Percentiles rank a stretch among this genome's conserved stretches.
phyloP scores from a whole-genome alignment of 2,797 vertebrate species.

The Meda fulgida region DNA sequence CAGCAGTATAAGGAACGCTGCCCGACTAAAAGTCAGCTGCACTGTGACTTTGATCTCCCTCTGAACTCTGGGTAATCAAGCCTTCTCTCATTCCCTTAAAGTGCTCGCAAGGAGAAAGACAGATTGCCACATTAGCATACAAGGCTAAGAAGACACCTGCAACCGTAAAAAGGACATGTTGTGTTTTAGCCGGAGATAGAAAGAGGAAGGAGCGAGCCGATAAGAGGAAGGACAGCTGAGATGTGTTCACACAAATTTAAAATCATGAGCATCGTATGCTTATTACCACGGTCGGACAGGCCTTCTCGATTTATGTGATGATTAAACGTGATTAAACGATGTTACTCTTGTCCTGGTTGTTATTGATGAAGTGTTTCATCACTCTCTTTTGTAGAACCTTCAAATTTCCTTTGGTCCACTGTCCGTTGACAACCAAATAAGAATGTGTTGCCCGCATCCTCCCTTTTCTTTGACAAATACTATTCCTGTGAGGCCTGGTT shows the following conservation, averaged over 20 bases:
- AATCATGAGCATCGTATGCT: constrained; percentile 23
- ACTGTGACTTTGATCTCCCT: constrained; percentile 29
- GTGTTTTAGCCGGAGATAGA: constrained; percentile 23
- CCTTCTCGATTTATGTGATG: constrained; percentile 26
- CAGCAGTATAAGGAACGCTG: neutral
- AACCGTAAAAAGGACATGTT: constrained; percentile 31
- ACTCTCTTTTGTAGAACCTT: constrained; percentile 14
- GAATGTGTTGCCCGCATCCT: neutral
- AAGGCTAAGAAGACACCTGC: constrained; percentile 42
- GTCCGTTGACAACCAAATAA: neutral
- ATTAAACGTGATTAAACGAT: neutral
- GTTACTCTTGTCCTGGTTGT: neutral
- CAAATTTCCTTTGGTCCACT: constrained; percentile 12
- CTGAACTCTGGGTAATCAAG: constrained; percentile 32
- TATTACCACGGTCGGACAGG: neutral
- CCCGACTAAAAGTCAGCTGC: neutral
- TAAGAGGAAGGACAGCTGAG: constrained; percentile 31
- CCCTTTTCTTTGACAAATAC: constrained; percentile 5
- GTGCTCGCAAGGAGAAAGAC: constrained; percentile 25
- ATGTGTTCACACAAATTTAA: constrained; percentile 18
- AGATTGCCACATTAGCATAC: constrained; percentile 44
- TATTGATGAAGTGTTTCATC: constrained; percentile 20
- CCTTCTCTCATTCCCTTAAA: constrained; percentile 13
- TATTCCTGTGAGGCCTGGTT: neutral
- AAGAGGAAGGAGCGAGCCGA: constrained; percentile 1